Evolutionary conservation across 1,140 invertebrate species (phyloP).

Genomic region (Drosophila persimilis): DNA sequence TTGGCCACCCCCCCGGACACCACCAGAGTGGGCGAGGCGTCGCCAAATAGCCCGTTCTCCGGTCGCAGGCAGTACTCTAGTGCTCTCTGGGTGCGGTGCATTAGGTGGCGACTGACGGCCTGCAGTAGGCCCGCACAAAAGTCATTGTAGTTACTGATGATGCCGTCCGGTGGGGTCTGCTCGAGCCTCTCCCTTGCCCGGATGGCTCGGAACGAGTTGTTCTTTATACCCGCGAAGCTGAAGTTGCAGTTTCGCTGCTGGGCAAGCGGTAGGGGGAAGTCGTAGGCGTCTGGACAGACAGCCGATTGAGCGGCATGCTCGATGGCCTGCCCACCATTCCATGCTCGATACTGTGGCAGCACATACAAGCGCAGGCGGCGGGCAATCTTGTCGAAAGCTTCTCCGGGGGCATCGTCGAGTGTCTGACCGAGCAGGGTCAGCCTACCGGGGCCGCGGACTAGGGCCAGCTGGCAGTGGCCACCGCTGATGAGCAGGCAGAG

Average conservation of each 20-base stretch:
- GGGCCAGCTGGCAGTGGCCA: slow-evolving; percentile 93
- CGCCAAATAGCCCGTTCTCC: slow-evolving; percentile 85
- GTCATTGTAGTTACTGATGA: slow-evolving; percentile 92
- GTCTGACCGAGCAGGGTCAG: slow-evolving; percentile 92
- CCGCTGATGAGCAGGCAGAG: slow-evolving; percentile 95
- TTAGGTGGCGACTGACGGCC: slow-evolving; percentile 90
- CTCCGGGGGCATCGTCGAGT: slow-evolving; percentile 94
- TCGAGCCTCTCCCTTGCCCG: slow-evolving; percentile 85
- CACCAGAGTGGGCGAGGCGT: slow-evolving; percentile 85
- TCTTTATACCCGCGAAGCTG: slow-evolving; percentile 91
- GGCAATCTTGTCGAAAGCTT: slow-evolving; percentile 95
- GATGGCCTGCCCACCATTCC: slow-evolving; percentile 93
- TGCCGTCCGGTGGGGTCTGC: slow-evolving; percentile 84
- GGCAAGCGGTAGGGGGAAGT: slow-evolving; percentile 86
- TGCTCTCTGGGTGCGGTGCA: slow-evolving; percentile 91
- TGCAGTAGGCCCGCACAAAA: slow-evolving; percentile 94
- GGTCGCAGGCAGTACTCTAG: slow-evolving; percentile 88
- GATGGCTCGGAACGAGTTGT: slow-evolving; percentile 84
- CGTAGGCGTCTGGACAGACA: slow-evolving; percentile 86
- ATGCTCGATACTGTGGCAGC: slow-evolving; percentile 87
- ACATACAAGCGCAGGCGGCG: slow-evolving; percentile 93
- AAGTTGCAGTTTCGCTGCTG: slow-evolving; percentile 91
- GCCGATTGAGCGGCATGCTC: slow-evolving; percentile 91
- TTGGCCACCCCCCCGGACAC: slow-evolving; percentile 98
- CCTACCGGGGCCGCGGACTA: slow-evolving; percentile 90